phyloP scores from a whole-genome alignment of 1,140 invertebrate species.

The Ceratitis capitata region DNA sequence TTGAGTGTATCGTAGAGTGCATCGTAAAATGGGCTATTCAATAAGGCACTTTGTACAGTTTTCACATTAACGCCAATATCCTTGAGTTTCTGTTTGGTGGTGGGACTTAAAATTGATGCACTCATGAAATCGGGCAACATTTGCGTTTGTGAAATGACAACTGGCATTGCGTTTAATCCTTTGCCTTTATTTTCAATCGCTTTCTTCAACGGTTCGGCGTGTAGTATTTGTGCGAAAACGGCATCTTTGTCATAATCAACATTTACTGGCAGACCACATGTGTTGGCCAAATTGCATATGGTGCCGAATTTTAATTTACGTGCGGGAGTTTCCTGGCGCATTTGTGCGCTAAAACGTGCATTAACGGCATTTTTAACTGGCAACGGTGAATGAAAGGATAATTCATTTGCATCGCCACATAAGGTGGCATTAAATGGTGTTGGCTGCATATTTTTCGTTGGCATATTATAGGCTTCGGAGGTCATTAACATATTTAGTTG shows the following conservation, averaged over 20 bases:
- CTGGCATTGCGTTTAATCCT: conserved; percentile 44
- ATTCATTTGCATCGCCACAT: conserved; percentile 32
- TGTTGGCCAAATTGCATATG: conserved; percentile 54
- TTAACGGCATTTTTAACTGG: conserved; percentile 54
- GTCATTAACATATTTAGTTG: conserved; percentile 40
- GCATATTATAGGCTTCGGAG: conserved; percentile 46
- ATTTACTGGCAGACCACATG: conserved; percentile 55
- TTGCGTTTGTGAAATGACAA: conserved; percentile 50
- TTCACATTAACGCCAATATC: conserved; percentile 67
- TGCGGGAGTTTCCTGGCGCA: conserved; percentile 62
- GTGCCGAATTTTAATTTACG: conserved; percentile 59
- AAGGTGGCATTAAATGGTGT: neutral
- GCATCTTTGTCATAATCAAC: conserved; percentile 61
- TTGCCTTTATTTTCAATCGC: conserved; percentile 51
- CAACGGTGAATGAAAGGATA: conserved; percentile 58
- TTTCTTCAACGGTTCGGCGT: conserved; percentile 55
- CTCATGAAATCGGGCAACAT: conserved; percentile 45
- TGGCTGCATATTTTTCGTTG: neutral
- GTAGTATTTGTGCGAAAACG: conserved; percentile 58
- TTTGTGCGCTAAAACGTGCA: conserved; percentile 53
- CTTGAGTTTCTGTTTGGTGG: conserved; percentile 68
- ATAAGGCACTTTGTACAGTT: conserved; percentile 69
- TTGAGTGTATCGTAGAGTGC: conserved; percentile 68
- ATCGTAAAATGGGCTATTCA: conserved; percentile 70
- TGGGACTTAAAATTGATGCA: conserved; percentile 63